These are phyloP conservation scores for Stenotaenia linearis DNA, from an alignment of 2,888 invertebrate species.

Conservation along the genomic window DNA sequence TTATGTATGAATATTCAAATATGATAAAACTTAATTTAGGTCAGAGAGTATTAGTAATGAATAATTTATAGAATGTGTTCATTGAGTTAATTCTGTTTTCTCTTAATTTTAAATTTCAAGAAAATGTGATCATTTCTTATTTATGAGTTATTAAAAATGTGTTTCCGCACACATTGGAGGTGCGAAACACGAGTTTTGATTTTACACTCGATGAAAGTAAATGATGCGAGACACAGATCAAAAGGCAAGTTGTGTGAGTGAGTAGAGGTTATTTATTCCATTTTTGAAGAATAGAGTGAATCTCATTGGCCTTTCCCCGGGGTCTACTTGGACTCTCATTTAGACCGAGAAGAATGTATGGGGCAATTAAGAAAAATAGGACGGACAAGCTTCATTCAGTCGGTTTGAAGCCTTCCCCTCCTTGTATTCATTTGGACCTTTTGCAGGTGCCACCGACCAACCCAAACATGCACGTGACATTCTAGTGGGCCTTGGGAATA, in stretches of 20 bases:
- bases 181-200: not conserved
- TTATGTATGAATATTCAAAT: not conserved
- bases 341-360: not conserved
- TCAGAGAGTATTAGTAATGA: no score
- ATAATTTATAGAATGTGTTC: no score
- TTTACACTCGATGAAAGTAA: not conserved
- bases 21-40: no score
- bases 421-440: not conserved
- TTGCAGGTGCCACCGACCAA: constrained; percentile 2
- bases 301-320: not conserved
- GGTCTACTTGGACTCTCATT: constrained; percentile 17
- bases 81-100: no score
- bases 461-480: constrained; percentile 9
- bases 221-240: not conserved
- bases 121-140: no score
- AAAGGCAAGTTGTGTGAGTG: not conserved
- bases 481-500: constrained; percentile 5
- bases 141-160: no score
- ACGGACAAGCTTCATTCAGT: not conserved
- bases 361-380: constrained; percentile 5
- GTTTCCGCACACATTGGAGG: no score
- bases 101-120: no score
- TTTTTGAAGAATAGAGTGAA: not conserved
- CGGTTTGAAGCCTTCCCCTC: not conserved
- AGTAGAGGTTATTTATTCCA: not conserved